phyloP scores from a whole-genome alignment of 2,797 vertebrate species.

The Gallinago stenura region DNA sequence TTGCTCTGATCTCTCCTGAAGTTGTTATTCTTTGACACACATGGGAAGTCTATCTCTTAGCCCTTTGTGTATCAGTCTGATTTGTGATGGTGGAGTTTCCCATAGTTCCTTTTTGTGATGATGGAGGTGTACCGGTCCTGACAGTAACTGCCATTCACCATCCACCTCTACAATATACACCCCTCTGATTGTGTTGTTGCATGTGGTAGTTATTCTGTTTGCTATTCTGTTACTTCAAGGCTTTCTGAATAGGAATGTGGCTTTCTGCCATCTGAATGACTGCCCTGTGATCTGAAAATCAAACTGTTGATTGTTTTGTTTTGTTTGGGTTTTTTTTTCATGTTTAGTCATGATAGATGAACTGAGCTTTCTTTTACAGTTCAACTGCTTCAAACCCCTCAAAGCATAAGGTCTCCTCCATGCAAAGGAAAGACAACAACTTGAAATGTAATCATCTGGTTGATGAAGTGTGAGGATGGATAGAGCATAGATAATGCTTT shows the following conservation, averaged over 20 bases:
- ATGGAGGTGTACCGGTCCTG: neutral
- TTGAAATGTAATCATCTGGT: neutral
- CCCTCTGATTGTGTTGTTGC: neutral
- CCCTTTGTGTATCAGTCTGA: neutral
- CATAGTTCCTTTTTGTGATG: neutral
- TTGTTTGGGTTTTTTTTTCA: neutral
- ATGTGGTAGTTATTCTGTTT: neutral
- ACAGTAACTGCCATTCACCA: neutral
- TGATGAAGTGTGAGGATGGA: neutral
- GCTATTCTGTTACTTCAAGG: neutral
- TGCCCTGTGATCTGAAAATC: neutral
- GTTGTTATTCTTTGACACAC: neutral
- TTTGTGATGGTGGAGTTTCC: neutral
- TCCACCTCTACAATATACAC: neutral
- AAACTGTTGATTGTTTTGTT: neutral
- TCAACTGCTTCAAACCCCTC: neutral
- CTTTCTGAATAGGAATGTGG: neutral
- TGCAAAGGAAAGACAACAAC: neutral
- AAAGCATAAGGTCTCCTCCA: neutral
- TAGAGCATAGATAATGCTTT: conserved; percentile 10
- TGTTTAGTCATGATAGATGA: neutral
- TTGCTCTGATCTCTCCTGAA: neutral
- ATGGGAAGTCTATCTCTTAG: neutral
- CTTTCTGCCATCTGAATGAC: neutral
- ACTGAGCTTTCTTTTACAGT: neutral